Conservation (phyloP, 2,888 invertebrate species). For the Orthosia gracilis region DNA sequence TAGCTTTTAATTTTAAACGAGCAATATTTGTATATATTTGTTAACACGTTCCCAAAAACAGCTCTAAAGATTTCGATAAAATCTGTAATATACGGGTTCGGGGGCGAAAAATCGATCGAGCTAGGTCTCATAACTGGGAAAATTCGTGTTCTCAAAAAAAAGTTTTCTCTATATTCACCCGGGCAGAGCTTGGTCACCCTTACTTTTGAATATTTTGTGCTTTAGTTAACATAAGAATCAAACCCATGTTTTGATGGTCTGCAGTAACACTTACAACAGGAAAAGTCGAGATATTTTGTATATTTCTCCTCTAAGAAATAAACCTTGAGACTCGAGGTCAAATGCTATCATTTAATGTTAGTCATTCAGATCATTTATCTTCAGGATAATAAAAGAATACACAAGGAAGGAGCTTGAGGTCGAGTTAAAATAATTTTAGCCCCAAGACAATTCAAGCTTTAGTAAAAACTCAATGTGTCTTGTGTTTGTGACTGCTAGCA, state of each 20-base stretch:
- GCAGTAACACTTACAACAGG: neutral
- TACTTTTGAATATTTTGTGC: no score
- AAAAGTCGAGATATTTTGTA: neutral
- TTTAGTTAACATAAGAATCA: neutral
- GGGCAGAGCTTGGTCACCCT: no score
- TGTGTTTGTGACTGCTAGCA: no score
- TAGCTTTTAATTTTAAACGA: no score
- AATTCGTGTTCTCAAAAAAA: no score
- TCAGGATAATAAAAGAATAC: slow-evolving; percentile 5
- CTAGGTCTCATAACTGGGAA: no score
- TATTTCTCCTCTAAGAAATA: neutral
- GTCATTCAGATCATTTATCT: slow-evolving; percentile 9
- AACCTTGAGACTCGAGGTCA: slow-evolving; percentile 10
- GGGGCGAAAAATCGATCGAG: no score
- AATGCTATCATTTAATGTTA: neutral
- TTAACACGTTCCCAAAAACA: no score
- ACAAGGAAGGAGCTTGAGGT: neutral
- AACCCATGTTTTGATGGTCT: neutral
- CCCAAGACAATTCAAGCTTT: neutral
- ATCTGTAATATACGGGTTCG: no score
- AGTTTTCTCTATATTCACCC: no score
- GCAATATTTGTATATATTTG: no score
- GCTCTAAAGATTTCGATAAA: no score
- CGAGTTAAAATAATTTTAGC: neutral
- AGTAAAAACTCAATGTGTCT: neutral